Evolutionary conservation across 2,113 vertebrate species (phyloP).

Genomic region (Vidua macroura): DNA sequence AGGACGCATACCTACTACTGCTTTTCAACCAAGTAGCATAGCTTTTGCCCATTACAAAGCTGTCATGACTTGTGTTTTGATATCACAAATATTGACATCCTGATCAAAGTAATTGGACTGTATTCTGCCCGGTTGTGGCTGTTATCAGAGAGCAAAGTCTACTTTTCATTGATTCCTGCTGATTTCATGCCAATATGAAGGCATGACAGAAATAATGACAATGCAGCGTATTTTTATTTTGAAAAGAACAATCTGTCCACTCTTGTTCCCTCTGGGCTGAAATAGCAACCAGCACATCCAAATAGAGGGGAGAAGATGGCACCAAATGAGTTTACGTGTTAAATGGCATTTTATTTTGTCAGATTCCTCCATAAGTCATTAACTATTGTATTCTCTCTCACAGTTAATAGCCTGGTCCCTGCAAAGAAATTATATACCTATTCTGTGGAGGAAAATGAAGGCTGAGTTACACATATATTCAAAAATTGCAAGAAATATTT

Average conservation of each 20-base stretch:
- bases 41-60: background rate
- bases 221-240: background rate
- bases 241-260: background rate
- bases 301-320: background rate
- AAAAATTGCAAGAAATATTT: background rate
- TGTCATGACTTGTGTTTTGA: background rate
- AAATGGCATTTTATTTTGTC: slow-evolving; percentile 15
- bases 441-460: background rate
- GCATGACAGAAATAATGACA: slow-evolving; percentile 9
- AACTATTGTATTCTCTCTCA: background rate
- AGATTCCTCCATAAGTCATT: background rate
- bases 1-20: background rate
- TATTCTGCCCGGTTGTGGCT: background rate
- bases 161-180: background rate
- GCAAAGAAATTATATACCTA: background rate
- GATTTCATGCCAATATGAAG: background rate
- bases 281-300: background rate
- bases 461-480: background rate
- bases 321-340: background rate
- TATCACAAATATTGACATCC: slow-evolving; percentile 2
- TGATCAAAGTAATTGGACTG: slow-evolving; percentile 25
- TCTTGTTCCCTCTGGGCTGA: background rate
- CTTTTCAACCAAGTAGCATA: background rate
- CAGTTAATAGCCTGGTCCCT: background rate
- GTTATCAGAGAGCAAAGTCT: background rate